These are phyloP conservation scores for Pipa parva DNA, from an alignment of 2,113 vertebrate species.

Conservation along the genomic window DNA sequence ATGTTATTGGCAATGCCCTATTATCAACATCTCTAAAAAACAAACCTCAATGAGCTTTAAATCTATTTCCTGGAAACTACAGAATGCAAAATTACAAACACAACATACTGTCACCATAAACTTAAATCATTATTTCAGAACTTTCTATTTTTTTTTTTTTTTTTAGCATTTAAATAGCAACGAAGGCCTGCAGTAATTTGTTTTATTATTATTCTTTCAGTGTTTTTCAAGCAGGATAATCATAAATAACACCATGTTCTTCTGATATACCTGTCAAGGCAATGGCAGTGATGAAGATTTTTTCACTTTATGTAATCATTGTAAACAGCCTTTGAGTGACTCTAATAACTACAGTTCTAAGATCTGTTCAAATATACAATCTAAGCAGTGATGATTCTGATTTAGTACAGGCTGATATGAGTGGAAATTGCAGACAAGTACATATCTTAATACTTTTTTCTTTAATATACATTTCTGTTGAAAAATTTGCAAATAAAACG, in stretches of 20 bases:
- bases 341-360: slow-evolving; percentile 33
- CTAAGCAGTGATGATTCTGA: slow-evolving; percentile 6
- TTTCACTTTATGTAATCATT: slow-evolving; percentile 27
- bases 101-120: no score
- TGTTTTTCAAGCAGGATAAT: slow-evolving; percentile 10
- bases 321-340: slow-evolving; percentile 35
- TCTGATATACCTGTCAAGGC: slow-evolving; percentile 24
- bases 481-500: slow-evolving; percentile 18
- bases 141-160: background rate
- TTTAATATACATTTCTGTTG: background rate
- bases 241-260: slow-evolving; percentile 2
- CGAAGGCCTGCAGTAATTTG: no score
- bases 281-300: slow-evolving; percentile 29
- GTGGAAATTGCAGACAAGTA: slow-evolving; percentile 31
- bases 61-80: no score
- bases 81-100: no score
- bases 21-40: no score
- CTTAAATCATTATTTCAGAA: no score
- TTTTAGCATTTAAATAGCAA: slow-evolving; percentile 10
- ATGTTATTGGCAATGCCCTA: no score
- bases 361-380: slow-evolving; percentile 28
- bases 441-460: slow-evolving; percentile 19
- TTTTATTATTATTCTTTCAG: no score
- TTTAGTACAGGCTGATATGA: slow-evolving; percentile 22
- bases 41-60: no score